Evolutionary conservation across 92 coral and sea anemone genomes (phyloP), one percentile per base, ranked within the genome.

Genomic region (Phenganax subtilis): DNA sequence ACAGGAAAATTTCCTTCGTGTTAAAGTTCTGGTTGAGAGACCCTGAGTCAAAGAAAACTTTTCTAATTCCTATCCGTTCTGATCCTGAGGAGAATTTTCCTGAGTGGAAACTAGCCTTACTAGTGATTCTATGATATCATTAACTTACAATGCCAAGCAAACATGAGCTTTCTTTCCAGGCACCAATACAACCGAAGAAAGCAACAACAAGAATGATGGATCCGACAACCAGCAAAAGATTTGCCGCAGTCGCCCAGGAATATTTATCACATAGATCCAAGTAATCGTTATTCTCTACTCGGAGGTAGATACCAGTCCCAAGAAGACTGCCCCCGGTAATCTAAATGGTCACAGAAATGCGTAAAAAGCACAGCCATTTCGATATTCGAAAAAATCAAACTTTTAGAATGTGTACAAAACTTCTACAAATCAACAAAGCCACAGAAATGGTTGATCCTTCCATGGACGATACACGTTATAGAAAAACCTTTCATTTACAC

Each of bases 111-210:
- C 25, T 20, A 20, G 25, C 25, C 25, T 20, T 37, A 37, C 47
- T 1, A 37, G 47, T 37, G 47, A 37, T 37, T 37, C 25, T 37
- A 37, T 37, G 2, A 37, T 37, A 37, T 37, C 47, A 37, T 71
- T 37, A 56, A 91, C 93, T 76, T 77, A 96, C 99, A 14, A 77
- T 72, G 57, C 88, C 89, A 55, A 96, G 93, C 25, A 96, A 80
- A 72, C 99, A 96, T 72, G 93, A 80, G 89, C 60, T 90, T 75
- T 96, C 91, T 60, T 88, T 92, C 75, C 84, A 77, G 52, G 99
- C 96, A n/a, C 99, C 99, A 85, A 92, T 92, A 87, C 99, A 96
- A 57, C 99, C 99, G 88, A 90, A 92, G 96, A 96, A 96, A 8
- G 99, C 87, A 4, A 96, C 87, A 2, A 90, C 57, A 10, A 97